Evolutionary conservation across 2,113 vertebrate genomes (phyloP), one percentile per base, ranked within the genome.

Genomic region (Grammomys surdaster): DNA sequence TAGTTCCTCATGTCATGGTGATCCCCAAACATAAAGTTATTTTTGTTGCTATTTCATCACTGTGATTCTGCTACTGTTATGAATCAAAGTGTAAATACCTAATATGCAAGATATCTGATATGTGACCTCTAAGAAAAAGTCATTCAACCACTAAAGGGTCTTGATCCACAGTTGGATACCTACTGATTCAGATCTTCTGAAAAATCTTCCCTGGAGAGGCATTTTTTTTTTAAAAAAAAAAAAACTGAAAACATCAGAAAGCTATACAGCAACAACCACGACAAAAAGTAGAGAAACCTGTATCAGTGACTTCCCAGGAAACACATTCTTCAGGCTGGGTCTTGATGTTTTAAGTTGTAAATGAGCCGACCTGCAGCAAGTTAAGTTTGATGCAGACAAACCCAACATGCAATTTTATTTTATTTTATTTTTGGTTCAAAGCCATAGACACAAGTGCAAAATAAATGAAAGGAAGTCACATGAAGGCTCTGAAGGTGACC

Each of bases 401-500:
- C 16, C 70, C 94, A 98, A 95, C 72, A 97, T 95, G 97, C 91
- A 86, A 98, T 98, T 98, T 98, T 93, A 96, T 72, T 19, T 40
- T 69, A 12, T n/a, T 90, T 98, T 51, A 51, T 51, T 73, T 98
- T 98, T 98, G 90, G 96, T 89, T 97, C 75, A 98, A 97, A 98
- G 94, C 22, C 31, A 92, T 95, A 98, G 95, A 97, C 85, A 98
- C 96, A 98, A 94, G 75, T 91, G 98, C 67, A 96, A 97, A 98
- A 97, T 97, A 97, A 96, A 95, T 90, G 75, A 95, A 97, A 97
- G 76, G 92, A 95, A 98, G 98, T 97, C 97, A 97, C 82, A 97
- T 96, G 93, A 98, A 96, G 97, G 97, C 84, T 97, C 95, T 92
- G 93, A 98, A 97, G 98, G 97, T 97, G 97, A 98, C 98, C 97